These are phyloP conservation scores for Drosophila watanabei DNA, from an alignment of 1,140 invertebrate genomes.

Conservation along the genomic window DNA sequence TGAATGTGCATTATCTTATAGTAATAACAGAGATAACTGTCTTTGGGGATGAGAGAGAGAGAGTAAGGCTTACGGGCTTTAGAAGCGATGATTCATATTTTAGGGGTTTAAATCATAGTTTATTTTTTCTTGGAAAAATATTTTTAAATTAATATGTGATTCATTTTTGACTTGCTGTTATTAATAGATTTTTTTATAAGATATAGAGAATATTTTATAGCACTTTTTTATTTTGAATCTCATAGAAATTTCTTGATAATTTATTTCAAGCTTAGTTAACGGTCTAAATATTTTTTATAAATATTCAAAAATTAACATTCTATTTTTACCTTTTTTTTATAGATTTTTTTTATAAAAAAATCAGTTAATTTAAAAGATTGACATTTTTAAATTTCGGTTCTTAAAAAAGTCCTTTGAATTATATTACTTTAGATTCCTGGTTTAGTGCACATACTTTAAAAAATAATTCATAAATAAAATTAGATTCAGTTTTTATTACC, in stretches of 20 bases:
- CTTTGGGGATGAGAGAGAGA: background rate
- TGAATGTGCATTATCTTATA: slow-evolving; percentile 29
- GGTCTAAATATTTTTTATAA: too few relatives aligned
- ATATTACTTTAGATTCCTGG: too few relatives aligned
- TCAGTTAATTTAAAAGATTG: too few relatives aligned
- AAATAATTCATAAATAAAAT: background rate
- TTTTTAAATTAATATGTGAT: background rate
- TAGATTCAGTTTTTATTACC: background rate
- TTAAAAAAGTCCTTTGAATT: background rate
- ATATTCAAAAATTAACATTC: too few relatives aligned
- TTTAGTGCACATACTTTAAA: background rate
- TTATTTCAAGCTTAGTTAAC: too few relatives aligned
- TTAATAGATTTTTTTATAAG: background rate
- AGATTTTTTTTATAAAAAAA: too few relatives aligned
- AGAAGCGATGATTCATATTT: slow-evolving; percentile 10
- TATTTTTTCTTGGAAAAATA: background rate
- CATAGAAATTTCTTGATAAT: background rate
- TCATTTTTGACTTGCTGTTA: background rate
- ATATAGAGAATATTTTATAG: background rate
- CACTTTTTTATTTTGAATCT: background rate
- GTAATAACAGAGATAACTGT: slow-evolving; percentile 4
- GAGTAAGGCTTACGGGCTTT: background rate
- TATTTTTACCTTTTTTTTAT: too few relatives aligned
- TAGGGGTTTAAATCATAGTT: background rate
- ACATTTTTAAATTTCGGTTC: background rate